Evolutionary conservation across 1,140 invertebrate genomes (phyloP).

Genomic region (Dinoponera quadriceps): DNA sequence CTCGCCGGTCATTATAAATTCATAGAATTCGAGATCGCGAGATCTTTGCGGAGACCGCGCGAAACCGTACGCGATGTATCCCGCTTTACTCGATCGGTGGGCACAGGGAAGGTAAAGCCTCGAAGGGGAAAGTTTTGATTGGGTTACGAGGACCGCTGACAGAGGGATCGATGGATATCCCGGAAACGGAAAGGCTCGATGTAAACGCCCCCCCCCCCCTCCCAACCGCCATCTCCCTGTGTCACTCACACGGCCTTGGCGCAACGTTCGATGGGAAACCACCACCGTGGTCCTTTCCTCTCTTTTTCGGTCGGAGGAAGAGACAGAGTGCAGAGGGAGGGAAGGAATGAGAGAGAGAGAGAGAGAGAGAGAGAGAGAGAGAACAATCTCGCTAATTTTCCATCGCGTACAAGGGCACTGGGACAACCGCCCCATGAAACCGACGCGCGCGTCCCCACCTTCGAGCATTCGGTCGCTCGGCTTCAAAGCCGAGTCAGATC

Average conservation of each 20-base stretch:
- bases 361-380: slow-evolving; percentile 69
- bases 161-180: slow-evolving; percentile 70
- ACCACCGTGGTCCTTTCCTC: slow-evolving; percentile 45
- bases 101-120: slow-evolving; percentile 45
- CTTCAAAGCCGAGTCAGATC: slow-evolving; percentile 70
- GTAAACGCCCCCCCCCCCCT: slow-evolving; percentile 58
- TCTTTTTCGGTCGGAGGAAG: slow-evolving; percentile 59
- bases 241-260: slow-evolving; percentile 56
- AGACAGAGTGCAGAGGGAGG: slow-evolving; percentile 14
- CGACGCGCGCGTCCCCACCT: slow-evolving; percentile 63
- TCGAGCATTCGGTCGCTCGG: slow-evolving; percentile 60
- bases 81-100: slow-evolving; percentile 21
- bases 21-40: slow-evolving; percentile 50
- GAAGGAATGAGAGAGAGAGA: slow-evolving; percentile 48
- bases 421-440: slow-evolving; percentile 73
- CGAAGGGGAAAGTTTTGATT: slow-evolving; percentile 73
- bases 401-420: slow-evolving; percentile 76
- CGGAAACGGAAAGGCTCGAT: slow-evolving; percentile 73
- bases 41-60: slow-evolving; percentile 1
- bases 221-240: background rate
- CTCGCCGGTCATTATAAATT: slow-evolving; percentile 43
- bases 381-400: slow-evolving; percentile 78
- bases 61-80: slow-evolving; percentile 8
- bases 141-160: slow-evolving; percentile 72
- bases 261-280: slow-evolving; percentile 63